Conservation (phyloP, 2,888 invertebrate species). For the Troilus luridus region DNA sequence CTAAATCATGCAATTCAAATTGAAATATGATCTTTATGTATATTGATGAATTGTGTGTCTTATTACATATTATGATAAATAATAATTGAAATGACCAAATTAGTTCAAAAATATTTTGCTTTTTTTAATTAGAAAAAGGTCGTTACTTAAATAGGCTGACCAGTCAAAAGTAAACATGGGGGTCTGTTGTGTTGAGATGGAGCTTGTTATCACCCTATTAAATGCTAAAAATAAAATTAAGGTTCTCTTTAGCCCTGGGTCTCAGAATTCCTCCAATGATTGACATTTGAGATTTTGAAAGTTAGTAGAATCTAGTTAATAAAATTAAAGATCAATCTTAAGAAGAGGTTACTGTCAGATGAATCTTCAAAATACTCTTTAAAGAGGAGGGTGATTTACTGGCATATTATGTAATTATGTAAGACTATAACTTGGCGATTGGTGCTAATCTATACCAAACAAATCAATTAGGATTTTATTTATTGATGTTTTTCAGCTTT, state of each 20-base stretch:
- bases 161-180: too few relatives aligned
- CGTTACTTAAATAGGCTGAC: not conserved
- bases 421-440: too few relatives aligned
- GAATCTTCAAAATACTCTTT: not conserved
- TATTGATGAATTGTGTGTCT: too few relatives aligned
- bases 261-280: not conserved
- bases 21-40: too few relatives aligned
- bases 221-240: not conserved
- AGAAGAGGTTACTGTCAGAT: not conserved
- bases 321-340: not conserved
- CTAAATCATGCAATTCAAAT: too few relatives aligned
- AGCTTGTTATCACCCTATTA: not conserved
- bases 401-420: not conserved
- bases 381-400: not conserved
- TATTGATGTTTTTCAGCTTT: not conserved
- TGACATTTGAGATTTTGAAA: constrained; percentile 7
- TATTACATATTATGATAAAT: too few relatives aligned
- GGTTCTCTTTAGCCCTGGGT: not conserved
- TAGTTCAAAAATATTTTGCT: too few relatives aligned
- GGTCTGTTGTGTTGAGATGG: not conserved
- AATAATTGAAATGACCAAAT: too few relatives aligned
- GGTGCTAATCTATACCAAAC: too few relatives aligned
- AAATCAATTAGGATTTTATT: not conserved
- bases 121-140: not conserved
- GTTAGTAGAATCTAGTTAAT: not conserved